A percentile compares a stretch with the other conserved stretches of the same genome.
Evolutionary conservation across 2,888 invertebrate species (phyloP).

Genomic region (Saturnia pavonia): DNA sequence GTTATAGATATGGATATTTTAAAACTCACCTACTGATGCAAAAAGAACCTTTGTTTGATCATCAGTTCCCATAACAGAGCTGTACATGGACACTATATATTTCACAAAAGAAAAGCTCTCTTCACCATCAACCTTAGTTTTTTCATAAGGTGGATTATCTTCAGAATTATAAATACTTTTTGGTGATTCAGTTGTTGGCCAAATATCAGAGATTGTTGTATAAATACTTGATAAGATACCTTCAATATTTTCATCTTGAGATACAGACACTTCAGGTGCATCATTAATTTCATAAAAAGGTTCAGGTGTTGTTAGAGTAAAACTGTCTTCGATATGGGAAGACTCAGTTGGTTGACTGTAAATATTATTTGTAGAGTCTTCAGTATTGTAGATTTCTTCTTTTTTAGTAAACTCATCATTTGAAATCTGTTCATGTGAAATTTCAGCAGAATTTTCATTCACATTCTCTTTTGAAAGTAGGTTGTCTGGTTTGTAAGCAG

Average conservation of each 20-base stretch:
- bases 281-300: slow-evolving; percentile 27
- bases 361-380: slow-evolving; percentile 27
- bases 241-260: slow-evolving; percentile 39
- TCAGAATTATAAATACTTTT: slow-evolving; percentile 55
- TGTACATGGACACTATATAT: slow-evolving; percentile 58
- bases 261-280: slow-evolving; percentile 35
- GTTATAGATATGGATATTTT: neutral
- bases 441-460: neutral
- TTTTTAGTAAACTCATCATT: slow-evolving; percentile 9
- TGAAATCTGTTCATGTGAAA: slow-evolving; percentile 1
- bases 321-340: slow-evolving; percentile 23
- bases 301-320: slow-evolving; percentile 16
- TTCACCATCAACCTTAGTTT: slow-evolving; percentile 39
- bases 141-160: slow-evolving; percentile 38
- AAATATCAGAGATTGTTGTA: slow-evolving; percentile 62
- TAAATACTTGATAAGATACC: slow-evolving; percentile 61
- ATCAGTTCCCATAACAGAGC: slow-evolving; percentile 59
- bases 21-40: slow-evolving; percentile 60
- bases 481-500: slow-evolving; percentile 7
- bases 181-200: slow-evolving; percentile 57
- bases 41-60: slow-evolving; percentile 67
- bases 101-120: slow-evolving; percentile 63
- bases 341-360: slow-evolving; percentile 29
- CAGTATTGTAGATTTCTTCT: slow-evolving; percentile 23
- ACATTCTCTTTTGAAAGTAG: neutral